phyloP scores from a whole-genome alignment of 2,888 invertebrate genomes.

The Euzophera pinguis region DNA sequence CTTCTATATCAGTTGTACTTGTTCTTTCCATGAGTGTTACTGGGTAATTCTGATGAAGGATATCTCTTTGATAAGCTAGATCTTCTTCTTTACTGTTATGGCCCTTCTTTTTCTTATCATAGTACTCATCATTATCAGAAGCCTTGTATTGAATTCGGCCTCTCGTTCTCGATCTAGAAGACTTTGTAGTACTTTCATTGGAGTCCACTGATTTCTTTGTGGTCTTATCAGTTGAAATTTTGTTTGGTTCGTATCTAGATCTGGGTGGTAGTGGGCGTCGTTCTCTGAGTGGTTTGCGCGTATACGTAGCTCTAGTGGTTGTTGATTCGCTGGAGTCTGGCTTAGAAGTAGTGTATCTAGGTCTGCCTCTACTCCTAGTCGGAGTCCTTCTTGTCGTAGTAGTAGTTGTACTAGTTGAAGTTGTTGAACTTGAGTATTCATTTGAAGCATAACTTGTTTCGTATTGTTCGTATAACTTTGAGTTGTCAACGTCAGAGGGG shows the following conservation, averaged over 20 bases:
- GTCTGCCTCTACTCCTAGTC: constrained; percentile 54
- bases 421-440: constrained; percentile 37
- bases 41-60: constrained; percentile 82
- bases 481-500: constrained; percentile 32
- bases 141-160: constrained; percentile 76
- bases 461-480: constrained; percentile 47
- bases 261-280: constrained; percentile 65
- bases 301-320: constrained; percentile 54
- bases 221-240: constrained; percentile 58
- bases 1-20: constrained; percentile 71
- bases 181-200: constrained; percentile 56
- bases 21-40: constrained; percentile 74
- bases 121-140: constrained; percentile 56
- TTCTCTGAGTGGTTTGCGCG: constrained; percentile 75
- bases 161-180: constrained; percentile 60
- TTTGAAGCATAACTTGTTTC: constrained; percentile 42
- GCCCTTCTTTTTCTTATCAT: constrained; percentile 45
- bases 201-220: constrained; percentile 45
- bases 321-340: constrained; percentile 62
- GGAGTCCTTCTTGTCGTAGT: constrained; percentile 53
- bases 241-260: constrained; percentile 60
- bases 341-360: constrained; percentile 65
- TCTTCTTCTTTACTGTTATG: constrained; percentile 53
- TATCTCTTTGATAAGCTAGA: constrained; percentile 82
- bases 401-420: constrained; percentile 55